A percentile compares a stretch with the other conserved stretches of the same genome.
Conservation (phyloP, 1,140 invertebrate genomes). For the Antheraea mylitta region DNA sequence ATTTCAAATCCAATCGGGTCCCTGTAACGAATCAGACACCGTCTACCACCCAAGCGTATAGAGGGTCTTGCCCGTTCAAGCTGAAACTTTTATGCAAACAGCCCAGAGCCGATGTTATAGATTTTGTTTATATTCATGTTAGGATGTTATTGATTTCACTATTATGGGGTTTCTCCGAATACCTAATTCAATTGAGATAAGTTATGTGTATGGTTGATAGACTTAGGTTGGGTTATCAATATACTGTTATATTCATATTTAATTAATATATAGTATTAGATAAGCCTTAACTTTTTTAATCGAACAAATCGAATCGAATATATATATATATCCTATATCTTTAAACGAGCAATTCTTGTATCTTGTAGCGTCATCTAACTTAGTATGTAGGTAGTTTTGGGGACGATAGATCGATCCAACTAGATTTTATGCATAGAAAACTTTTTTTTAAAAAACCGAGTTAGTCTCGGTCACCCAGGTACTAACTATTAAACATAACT, state of each 20-base stretch:
- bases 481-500: too few relatives aligned
- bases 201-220: neutral
- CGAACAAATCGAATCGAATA: too few relatives aligned
- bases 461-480: too few relatives aligned
- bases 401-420: too few relatives aligned
- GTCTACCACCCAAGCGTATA: constrained; percentile 7
- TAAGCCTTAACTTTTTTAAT: too few relatives aligned
- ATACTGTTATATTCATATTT: neutral
- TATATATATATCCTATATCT: too few relatives aligned
- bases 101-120: constrained; percentile 15
- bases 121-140: constrained; percentile 19
- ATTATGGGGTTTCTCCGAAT: constrained; percentile 7
- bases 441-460: too few relatives aligned
- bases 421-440: too few relatives aligned
- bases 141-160: constrained; percentile 11
- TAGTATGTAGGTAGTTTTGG: too few relatives aligned
- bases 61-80: constrained; percentile 15
- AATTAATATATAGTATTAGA: too few relatives aligned
- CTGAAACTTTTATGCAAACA: constrained; percentile 23
- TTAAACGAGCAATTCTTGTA: too few relatives aligned
- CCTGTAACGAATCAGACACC: constrained; percentile 7
- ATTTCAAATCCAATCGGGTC: neutral
- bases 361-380: too few relatives aligned
- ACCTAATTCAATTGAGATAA: neutral
- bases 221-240: neutral